Percentiles rank a stretch among this genome's conserved stretches.
Conservation (phyloP, 2,113 vertebrate species). For the Petrocephalus microphthalmus region DNA sequence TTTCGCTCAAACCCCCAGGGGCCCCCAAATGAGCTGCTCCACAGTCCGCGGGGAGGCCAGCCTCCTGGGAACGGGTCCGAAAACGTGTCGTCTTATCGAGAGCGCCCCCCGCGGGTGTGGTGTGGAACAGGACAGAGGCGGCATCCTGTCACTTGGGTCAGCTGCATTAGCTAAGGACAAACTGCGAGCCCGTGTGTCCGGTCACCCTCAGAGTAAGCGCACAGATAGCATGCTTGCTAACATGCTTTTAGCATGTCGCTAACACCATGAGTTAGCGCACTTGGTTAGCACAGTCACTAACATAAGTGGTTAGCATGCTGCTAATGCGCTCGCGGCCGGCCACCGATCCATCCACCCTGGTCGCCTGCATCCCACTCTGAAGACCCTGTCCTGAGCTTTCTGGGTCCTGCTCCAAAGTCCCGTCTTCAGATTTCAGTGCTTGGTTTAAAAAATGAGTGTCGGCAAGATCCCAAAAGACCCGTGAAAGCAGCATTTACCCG, state of each 20-base stretch:
- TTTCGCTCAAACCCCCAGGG: not conserved
- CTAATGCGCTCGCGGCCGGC: not conserved
- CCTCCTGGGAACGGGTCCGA: not conserved
- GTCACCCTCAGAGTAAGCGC: no score
- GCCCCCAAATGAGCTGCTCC: not conserved
- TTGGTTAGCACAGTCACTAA: not conserved
- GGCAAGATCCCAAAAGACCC: not conserved
- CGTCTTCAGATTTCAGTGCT: not conserved
- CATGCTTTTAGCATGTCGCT: not conserved
- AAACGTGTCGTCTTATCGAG: not conserved
- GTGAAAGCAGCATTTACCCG: no score
- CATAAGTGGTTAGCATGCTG: not conserved
- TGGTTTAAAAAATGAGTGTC: not conserved
- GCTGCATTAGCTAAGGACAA: not conserved
- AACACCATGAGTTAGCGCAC: not conserved
- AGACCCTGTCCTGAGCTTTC: not conserved
- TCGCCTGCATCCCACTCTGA: not conserved
- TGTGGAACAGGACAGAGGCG: not conserved
- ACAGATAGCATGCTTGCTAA: no score
- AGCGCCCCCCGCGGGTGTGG: not conserved
- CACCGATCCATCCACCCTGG: not conserved
- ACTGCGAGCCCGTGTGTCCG: not conserved
- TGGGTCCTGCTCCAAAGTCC: not conserved
- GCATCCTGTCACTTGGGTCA: not conserved
- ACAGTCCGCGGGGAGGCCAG: not conserved